phyloP scores from a whole-genome alignment of 2,888 invertebrate species.

The Caenorhabditis japonica region DNA sequence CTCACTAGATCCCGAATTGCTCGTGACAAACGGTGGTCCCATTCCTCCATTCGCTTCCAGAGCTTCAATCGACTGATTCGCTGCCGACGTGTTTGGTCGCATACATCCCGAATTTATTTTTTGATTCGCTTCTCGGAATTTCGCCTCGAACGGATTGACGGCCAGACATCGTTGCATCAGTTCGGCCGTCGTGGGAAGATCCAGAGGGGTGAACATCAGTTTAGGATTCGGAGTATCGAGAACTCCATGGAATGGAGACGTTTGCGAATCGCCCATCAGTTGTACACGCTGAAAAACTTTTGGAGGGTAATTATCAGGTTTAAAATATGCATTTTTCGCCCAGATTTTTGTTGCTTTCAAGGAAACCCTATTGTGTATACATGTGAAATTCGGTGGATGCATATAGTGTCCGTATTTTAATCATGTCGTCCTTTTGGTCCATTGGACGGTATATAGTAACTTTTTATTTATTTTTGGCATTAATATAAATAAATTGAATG shows the following conservation, averaged over 20 bases:
- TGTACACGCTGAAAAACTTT: slow-evolving; percentile 47
- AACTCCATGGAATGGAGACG: slow-evolving; percentile 26
- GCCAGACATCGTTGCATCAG: slow-evolving; percentile 74
- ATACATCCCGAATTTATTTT: slow-evolving; percentile 56
- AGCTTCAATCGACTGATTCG: slow-evolving; percentile 49
- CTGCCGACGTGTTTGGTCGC: slow-evolving; percentile 41
- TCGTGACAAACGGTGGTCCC: slow-evolving; percentile 53
- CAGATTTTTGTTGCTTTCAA: too few relatives aligned
- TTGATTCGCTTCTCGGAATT: slow-evolving; percentile 76
- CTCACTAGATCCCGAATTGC: slow-evolving; percentile 18
- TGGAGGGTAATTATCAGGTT: not conserved
- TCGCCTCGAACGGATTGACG: slow-evolving; percentile 75
- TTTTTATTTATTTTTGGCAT: too few relatives aligned
- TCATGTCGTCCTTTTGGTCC: too few relatives aligned
- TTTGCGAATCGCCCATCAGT: slow-evolving; percentile 33
- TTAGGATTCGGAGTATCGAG: slow-evolving; percentile 55
- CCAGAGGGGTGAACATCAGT: slow-evolving; percentile 53
- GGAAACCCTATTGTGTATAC: too few relatives aligned
- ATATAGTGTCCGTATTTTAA: too few relatives aligned
- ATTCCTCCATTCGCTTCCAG: slow-evolving; percentile 64
- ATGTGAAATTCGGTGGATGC: too few relatives aligned
- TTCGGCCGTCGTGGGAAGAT: slow-evolving; percentile 75
- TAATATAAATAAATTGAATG: too few relatives aligned
- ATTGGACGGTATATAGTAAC: too few relatives aligned
- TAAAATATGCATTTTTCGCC: slow-evolving; percentile 1